These are phyloP conservation scores for Oreocharis arfaki DNA, from an alignment of 2,113 vertebrate genomes.

Conservation along the genomic window DNA sequence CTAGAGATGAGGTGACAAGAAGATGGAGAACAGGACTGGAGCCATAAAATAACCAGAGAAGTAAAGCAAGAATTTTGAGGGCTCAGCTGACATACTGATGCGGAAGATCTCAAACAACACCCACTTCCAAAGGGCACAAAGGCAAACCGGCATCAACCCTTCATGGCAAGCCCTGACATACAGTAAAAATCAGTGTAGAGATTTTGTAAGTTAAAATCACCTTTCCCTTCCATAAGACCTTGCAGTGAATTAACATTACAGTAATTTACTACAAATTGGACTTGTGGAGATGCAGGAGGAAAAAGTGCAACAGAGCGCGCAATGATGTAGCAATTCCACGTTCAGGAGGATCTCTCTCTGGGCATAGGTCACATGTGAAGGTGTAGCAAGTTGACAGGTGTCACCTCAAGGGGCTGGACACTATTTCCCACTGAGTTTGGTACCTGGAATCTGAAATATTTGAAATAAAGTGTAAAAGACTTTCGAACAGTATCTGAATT, in stretches of 20 bases:
- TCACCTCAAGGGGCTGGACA: not conserved
- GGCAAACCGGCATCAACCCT: not conserved
- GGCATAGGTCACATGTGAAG: fast-evolving
- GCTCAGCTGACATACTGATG: not conserved
- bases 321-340: not conserved
- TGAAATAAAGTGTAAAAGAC: not conserved
- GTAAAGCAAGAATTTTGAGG: not conserved
- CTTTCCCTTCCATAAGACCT: not conserved
- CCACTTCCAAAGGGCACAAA: fast-evolving
- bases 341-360: not conserved
- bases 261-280: not conserved
- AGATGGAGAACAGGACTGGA: not conserved
- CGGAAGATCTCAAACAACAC: not conserved
- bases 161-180: not conserved
- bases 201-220: not conserved
- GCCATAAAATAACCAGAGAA: not conserved
- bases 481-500: not conserved
- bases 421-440: not conserved
- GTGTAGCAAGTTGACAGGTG: not conserved
- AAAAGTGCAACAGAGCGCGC: not conserved
- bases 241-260: not conserved
- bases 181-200: not conserved
- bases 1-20: not conserved
- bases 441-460: not conserved
- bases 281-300: not conserved